A percentile compares a stretch with the other conserved stretches of the same genome.
Evolutionary conservation across 2,888 invertebrate genomes (phyloP).

Genomic region (Noctuana brunneofusca): DNA sequence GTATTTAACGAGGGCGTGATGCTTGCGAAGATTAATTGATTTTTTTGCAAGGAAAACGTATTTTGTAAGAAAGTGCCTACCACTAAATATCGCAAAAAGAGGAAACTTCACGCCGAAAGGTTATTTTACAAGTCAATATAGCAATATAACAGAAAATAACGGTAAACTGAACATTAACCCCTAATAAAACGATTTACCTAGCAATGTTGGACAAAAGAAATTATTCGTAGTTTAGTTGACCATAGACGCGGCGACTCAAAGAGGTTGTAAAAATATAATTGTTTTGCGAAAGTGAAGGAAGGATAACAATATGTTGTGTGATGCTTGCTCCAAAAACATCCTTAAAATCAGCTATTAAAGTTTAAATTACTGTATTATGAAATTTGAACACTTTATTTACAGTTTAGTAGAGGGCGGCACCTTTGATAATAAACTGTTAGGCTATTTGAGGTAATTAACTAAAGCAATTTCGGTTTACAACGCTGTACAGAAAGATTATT

Average conservation of each 20-base stretch:
- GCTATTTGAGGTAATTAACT: constrained; percentile 35
- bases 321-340: constrained; percentile 28
- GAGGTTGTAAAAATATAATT: constrained; percentile 62
- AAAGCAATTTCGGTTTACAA: constrained; percentile 35
- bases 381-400: constrained; percentile 6
- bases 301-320: not conserved
- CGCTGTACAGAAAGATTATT: constrained; percentile 28
- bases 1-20: too few relatives aligned
- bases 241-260: constrained; percentile 56
- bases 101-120: not conserved
- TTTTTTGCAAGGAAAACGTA: too few relatives aligned
- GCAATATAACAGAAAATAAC: constrained; percentile 23
- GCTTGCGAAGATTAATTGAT: too few relatives aligned
- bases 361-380: constrained; percentile 25
- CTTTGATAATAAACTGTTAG: constrained; percentile 24
- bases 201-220: constrained; percentile 33
- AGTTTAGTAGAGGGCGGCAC: constrained; percentile 10
- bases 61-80: not conserved
- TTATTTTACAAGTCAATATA: constrained; percentile 16
- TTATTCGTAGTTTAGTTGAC: constrained; percentile 2
- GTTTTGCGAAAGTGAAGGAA: constrained; percentile 43
- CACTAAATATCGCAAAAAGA: not conserved
- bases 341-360: constrained; percentile 36
- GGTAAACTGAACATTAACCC: constrained; percentile 25
- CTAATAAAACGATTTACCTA: constrained; percentile 22